Evolutionary conservation across 2,797 vertebrate species (phyloP).

Genomic region (Hemibagrus guttatus): DNA sequence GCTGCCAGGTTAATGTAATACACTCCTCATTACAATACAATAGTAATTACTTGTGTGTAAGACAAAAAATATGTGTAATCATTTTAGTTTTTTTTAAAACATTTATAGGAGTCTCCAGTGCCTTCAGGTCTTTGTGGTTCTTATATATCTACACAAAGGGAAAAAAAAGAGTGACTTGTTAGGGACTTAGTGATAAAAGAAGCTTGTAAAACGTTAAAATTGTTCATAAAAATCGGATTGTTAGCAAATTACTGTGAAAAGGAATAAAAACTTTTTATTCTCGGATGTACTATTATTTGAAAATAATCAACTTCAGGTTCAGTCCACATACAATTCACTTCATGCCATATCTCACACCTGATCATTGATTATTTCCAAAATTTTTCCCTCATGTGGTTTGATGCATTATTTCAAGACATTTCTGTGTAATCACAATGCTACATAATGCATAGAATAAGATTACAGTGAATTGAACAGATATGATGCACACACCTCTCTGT

Average conservation of each 20-base stretch:
- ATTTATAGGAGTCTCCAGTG: background rate
- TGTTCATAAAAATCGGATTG: background rate
- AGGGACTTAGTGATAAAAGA: background rate
- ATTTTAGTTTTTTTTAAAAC: background rate
- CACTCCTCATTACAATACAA: background rate
- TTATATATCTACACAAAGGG: background rate
- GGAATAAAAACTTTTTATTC: background rate
- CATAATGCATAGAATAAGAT: background rate
- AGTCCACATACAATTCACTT: background rate
- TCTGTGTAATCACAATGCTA: background rate
- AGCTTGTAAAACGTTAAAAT: background rate
- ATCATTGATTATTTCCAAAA: background rate
- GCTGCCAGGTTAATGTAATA: background rate
- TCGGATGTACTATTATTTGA: background rate
- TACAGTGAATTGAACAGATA: background rate
- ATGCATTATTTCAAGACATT: background rate
- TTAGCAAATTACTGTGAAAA: background rate
- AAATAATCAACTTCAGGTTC: background rate
- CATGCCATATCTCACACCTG: background rate
- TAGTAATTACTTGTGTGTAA: background rate
- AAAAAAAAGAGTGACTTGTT: background rate
- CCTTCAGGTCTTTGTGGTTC: background rate
- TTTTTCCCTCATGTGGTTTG: background rate
- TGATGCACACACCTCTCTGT: slow-evolving; percentile 83
- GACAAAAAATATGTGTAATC: background rate